Conservation (phyloP, 2,113 vertebrate species). For the Cepphus grylle region DNA sequence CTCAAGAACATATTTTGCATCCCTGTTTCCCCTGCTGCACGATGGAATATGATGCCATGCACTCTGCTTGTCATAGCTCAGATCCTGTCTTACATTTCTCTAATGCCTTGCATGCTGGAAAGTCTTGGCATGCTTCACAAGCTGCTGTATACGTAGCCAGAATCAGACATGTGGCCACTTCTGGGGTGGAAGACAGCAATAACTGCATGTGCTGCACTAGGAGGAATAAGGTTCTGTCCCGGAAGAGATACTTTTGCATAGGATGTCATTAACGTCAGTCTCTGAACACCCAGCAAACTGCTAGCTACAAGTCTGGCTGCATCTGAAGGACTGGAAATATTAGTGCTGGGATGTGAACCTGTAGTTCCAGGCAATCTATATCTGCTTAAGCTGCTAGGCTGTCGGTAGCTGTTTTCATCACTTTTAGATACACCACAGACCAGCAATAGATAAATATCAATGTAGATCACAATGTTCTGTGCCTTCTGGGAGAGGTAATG, state of each 20-base stretch:
- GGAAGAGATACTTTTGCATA: slow-evolving; percentile 27
- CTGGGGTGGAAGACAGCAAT: neutral
- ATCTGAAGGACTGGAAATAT: neutral
- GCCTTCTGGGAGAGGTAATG: neutral
- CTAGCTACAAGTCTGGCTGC: neutral
- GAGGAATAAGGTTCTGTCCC: neutral
- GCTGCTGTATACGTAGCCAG: slow-evolving; percentile 11
- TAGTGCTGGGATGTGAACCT: neutral
- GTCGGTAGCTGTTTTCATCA: neutral
- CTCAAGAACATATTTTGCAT: slow-evolving; percentile 26
- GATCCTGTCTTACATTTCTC: slow-evolving; percentile 43
- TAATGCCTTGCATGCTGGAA: neutral
- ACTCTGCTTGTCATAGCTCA: slow-evolving; percentile 35
- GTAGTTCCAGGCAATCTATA: slow-evolving; percentile 12
- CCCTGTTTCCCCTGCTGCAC: neutral
- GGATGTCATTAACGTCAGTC: neutral
- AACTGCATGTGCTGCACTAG: neutral
- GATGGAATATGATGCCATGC: slow-evolving; percentile 41
- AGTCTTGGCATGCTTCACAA: slow-evolving; percentile 7
- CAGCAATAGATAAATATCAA: neutral
- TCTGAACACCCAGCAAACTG: neutral
- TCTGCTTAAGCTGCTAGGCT: neutral
- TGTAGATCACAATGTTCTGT: neutral
- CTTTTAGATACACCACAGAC: neutral
- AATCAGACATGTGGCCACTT: neutral